Conservation (phyloP, 2,113 vertebrate species). For the Lipophrys pholis region DNA sequence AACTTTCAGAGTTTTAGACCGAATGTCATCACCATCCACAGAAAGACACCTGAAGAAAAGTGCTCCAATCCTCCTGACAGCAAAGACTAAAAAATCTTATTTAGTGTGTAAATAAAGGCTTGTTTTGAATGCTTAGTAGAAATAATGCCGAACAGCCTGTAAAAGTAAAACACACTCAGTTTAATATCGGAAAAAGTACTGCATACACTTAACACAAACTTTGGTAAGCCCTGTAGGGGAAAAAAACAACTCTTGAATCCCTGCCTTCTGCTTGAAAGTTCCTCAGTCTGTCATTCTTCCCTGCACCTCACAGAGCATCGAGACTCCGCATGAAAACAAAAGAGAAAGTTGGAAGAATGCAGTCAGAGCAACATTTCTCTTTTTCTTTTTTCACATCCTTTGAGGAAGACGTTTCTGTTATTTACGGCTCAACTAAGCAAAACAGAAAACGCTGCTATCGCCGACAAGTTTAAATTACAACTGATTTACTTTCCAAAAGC, state of each 20-base stretch:
- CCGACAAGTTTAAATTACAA: slow-evolving; percentile 44
- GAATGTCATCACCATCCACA: no score
- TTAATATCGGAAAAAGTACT: slow-evolving; percentile 30
- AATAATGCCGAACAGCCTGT: neutral
- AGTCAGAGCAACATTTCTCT: slow-evolving; percentile 40
- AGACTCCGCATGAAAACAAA: slow-evolving; percentile 34
- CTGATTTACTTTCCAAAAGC: slow-evolving; percentile 42
- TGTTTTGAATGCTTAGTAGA: slow-evolving; percentile 3
- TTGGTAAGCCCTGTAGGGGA: slow-evolving; percentile 30
- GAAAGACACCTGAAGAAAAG: no score
- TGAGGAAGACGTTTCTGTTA: slow-evolving; percentile 58
- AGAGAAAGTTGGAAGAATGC: slow-evolving; percentile 35
- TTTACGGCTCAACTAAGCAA: slow-evolving; percentile 56
- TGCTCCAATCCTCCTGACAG: no score
- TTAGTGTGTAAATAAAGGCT: neutral
- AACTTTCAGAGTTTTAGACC: no score
- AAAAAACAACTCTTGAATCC: slow-evolving; percentile 22
- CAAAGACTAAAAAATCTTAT: neutral
- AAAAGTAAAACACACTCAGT: slow-evolving; percentile 14
- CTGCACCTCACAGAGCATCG: slow-evolving; percentile 35
- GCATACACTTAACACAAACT: slow-evolving; percentile 47
- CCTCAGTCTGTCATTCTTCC: slow-evolving; percentile 40
- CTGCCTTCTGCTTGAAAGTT: slow-evolving; percentile 43
- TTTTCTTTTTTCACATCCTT: slow-evolving; percentile 27
- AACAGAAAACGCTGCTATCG: slow-evolving; percentile 5